Percentiles rank a stretch among this genome's conserved stretches.
Evolutionary conservation across 2,888 invertebrate species (phyloP).

Genomic region (Dicyrtomina minuta): DNA sequence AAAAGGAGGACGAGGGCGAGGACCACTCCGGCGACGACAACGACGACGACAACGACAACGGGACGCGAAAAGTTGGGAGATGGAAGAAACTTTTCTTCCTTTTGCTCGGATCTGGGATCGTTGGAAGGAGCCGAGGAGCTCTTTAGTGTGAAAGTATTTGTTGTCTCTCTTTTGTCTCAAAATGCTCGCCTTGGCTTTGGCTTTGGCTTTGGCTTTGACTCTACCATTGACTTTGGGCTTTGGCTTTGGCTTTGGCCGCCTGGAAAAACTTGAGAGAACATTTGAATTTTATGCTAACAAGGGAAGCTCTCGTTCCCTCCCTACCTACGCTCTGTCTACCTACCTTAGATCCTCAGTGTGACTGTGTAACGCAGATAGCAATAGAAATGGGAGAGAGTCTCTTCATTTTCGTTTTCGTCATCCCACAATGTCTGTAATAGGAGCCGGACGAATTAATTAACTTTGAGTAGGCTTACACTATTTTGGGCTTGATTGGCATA

Average conservation of each 20-base stretch:
- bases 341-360: too few species aligned
- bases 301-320: neutral
- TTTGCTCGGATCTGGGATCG: too few species aligned
- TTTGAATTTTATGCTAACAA: slow-evolving; percentile 20
- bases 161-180: too few species aligned
- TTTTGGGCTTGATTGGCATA: slow-evolving; percentile 29
- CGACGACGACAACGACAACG: too few species aligned
- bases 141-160: too few species aligned
- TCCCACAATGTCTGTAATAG: neutral
- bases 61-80: too few species aligned
- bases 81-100: too few species aligned
- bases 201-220: neutral
- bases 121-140: too few species aligned
- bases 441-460: slow-evolving; percentile 24
- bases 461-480: slow-evolving; percentile 18
- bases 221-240: neutral
- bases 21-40: too few species aligned
- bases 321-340: neutral
- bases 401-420: neutral
- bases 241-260: neutral
- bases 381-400: neutral
- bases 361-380: neutral
- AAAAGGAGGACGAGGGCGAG: too few species aligned
- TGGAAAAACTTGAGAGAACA: slow-evolving; percentile 7
- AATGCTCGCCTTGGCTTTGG: too few species aligned